phyloP scores from a whole-genome alignment of 2,888 invertebrate species.

The Lordiphosa fenestrarum region DNA sequence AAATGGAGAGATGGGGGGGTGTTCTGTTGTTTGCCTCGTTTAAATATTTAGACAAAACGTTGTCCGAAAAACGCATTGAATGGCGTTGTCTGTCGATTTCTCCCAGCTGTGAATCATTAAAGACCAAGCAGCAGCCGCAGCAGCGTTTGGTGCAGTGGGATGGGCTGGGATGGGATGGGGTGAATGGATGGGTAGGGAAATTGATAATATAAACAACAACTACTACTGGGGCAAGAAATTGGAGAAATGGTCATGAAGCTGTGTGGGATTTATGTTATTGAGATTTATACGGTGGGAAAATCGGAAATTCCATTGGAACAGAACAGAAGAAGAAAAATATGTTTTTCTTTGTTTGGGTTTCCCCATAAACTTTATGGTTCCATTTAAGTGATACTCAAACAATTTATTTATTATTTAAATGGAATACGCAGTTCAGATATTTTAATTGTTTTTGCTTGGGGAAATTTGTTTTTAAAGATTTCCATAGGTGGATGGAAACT shows the following conservation, averaged over 20 bases:
- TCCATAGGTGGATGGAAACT: too few species aligned
- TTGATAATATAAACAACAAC: slow-evolving; percentile 44
- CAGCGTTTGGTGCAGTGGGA: too few species aligned
- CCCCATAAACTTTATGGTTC: slow-evolving; percentile 35
- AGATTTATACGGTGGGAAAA: slow-evolving; percentile 32
- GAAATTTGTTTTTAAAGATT: too few species aligned
- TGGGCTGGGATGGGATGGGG: slow-evolving; percentile 2
- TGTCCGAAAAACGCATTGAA: slow-evolving; percentile 40
- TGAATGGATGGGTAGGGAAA: slow-evolving; percentile 18
- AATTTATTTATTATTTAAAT: slow-evolving; percentile 5
- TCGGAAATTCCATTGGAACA: slow-evolving; percentile 36
- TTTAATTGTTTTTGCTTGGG: too few species aligned
- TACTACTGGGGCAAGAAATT: slow-evolving; percentile 25
- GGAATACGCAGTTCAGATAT: too few species aligned
- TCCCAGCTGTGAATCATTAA: slow-evolving; percentile 1
- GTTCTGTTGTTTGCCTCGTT: slow-evolving; percentile 33
- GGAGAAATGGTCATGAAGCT: slow-evolving; percentile 19
- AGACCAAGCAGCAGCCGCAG: too few species aligned
- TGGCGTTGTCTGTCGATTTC: slow-evolving; percentile 42
- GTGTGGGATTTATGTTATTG: slow-evolving; percentile 42
- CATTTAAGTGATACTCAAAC: slow-evolving; percentile 38
- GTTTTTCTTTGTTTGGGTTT: slow-evolving; percentile 22
- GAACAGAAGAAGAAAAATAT: slow-evolving; percentile 14
- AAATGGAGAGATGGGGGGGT: background rate
- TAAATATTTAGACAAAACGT: slow-evolving; percentile 62